Conservation (phyloP, 2,113 vertebrate genomes). For the Synodontis membranacea region DNA sequence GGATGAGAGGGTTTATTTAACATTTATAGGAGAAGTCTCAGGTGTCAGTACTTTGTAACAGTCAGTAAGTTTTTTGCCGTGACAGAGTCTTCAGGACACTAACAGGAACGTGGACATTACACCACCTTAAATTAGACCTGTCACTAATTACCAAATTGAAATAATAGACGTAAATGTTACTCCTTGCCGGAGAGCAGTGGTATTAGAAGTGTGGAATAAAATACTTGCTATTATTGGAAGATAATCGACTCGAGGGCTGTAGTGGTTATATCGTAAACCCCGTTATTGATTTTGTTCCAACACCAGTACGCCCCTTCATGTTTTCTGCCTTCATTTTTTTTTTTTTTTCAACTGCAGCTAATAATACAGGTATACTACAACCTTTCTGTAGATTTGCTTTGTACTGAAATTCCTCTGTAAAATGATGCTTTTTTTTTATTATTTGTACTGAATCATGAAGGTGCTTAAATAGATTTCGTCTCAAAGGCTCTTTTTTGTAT, state of each 20-base stretch:
- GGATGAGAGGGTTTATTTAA: not conserved
- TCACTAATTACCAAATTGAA: too few species aligned
- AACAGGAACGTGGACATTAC: not conserved
- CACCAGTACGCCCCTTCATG: not conserved
- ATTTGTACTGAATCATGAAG: too few species aligned
- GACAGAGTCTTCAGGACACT: too few species aligned
- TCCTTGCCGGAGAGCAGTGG: not conserved
- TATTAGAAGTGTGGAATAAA: not conserved
- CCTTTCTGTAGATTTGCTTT: not conserved
- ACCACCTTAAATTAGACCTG: not conserved
- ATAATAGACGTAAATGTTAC: too few species aligned
- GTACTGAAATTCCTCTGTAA: not conserved
- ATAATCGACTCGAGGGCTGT: not conserved
- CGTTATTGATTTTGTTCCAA: not conserved
- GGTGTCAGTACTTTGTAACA: not conserved
- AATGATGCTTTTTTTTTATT: not conserved
- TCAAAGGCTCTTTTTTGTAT: not conserved
- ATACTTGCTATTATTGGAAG: not conserved
- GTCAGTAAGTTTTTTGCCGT: not conserved
- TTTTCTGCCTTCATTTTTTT: not conserved
- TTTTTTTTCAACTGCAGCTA: not conserved
- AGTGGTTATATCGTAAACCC: not conserved
- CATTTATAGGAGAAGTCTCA: not conserved
- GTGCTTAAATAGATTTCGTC: not conserved
- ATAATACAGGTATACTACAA: not conserved